phyloP scores from a whole-genome alignment of 2,797 vertebrate species.

The Darevskia mixta region DNA sequence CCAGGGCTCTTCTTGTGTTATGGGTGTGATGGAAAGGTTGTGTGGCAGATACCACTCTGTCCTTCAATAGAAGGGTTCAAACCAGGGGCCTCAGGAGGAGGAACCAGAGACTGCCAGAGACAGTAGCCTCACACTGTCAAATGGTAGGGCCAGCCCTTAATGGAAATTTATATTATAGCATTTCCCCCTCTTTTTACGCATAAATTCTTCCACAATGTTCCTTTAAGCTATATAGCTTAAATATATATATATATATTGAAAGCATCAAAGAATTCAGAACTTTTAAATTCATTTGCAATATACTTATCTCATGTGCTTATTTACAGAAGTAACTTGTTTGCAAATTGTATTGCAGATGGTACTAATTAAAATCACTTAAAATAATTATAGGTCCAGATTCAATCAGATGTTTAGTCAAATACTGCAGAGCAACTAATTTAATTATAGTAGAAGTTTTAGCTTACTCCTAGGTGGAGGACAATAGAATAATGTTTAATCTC shows the following conservation, averaged over 20 bases:
- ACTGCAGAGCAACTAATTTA: slow-evolving; percentile 19
- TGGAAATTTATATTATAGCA: not conserved
- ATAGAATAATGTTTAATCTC: slow-evolving; percentile 9
- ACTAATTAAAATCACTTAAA: slow-evolving; percentile 48
- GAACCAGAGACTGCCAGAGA: too few species aligned
- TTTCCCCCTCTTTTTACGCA: not conserved
- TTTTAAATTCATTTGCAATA: slow-evolving; percentile 9
- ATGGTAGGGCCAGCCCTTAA: too few species aligned
- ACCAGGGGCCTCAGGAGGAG: too few species aligned
- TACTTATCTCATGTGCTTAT: slow-evolving; percentile 18
- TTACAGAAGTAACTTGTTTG: slow-evolving; percentile 46
- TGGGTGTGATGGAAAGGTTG: too few species aligned
- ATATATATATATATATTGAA: slow-evolving; percentile 10
- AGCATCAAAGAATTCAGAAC: not conserved
- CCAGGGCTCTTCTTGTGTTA: too few species aligned
- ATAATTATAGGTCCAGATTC: slow-evolving; percentile 43
- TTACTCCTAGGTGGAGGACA: slow-evolving; percentile 8
- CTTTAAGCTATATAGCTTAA: not conserved
- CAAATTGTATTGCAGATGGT: slow-evolving; percentile 44
- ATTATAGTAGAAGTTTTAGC: not conserved
- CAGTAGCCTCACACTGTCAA: too few species aligned
- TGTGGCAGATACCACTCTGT: too few species aligned
- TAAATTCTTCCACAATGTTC: not conserved
- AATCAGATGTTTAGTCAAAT: slow-evolving; percentile 45
- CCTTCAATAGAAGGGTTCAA: too few species aligned